These are phyloP conservation scores for Rhopilema esculentum DNA, from an alignment of 30 jellyfish, hydroid and myxozoan genomes.

Conservation along the genomic window DNA sequence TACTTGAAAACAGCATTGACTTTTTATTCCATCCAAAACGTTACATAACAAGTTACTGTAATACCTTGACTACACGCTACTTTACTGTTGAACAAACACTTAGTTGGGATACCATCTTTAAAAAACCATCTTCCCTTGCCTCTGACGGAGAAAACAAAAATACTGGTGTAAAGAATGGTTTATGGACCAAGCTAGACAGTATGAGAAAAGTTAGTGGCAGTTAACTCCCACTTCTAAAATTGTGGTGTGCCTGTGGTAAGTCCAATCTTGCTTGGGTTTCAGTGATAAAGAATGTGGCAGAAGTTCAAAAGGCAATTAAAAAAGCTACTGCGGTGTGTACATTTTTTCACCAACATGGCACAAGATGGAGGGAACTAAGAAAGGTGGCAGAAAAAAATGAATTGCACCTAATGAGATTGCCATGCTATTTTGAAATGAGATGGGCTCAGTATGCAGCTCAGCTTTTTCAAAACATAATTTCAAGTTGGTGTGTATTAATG, in stretches of 20 bases:
- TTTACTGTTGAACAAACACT: slow-evolving; percentile 15
- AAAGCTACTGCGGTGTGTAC: slow-evolving; percentile 37
- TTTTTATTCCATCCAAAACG: no score
- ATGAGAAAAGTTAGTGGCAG: slow-evolving; percentile 28
- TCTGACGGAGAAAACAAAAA: slow-evolving; percentile 3
- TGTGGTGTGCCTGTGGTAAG: slow-evolving; percentile 7
- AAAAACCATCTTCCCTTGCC: slow-evolving; percentile 24
- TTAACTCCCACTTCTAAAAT: slow-evolving; percentile 17
- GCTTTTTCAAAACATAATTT: slow-evolving; percentile 33
- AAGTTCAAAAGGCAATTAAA: slow-evolving; percentile 36
- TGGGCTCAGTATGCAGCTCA: slow-evolving; percentile 43
- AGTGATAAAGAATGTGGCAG: slow-evolving; percentile 16
- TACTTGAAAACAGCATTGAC: not conserved
- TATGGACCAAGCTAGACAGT: slow-evolving; percentile 17
- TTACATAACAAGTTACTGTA: no score
- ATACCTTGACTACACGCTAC: not conserved
- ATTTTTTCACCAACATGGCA: slow-evolving; percentile 37
- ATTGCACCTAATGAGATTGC: slow-evolving; percentile 32
- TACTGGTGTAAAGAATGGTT: slow-evolving; percentile 38
- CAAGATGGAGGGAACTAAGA: slow-evolving; percentile 53
- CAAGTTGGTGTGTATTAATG: slow-evolving; percentile 32
- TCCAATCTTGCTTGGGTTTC: slow-evolving; percentile 11
- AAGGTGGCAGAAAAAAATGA: slow-evolving; percentile 29
- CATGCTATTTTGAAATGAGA: slow-evolving; percentile 30
- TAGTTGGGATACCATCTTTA: slow-evolving; percentile 12